Percentiles rank a stretch among this genome's conserved stretches.
These are phyloP conservation scores for Drosophila simulans DNA, from an alignment of 1,140 invertebrate species.

Conservation along the genomic window DNA sequence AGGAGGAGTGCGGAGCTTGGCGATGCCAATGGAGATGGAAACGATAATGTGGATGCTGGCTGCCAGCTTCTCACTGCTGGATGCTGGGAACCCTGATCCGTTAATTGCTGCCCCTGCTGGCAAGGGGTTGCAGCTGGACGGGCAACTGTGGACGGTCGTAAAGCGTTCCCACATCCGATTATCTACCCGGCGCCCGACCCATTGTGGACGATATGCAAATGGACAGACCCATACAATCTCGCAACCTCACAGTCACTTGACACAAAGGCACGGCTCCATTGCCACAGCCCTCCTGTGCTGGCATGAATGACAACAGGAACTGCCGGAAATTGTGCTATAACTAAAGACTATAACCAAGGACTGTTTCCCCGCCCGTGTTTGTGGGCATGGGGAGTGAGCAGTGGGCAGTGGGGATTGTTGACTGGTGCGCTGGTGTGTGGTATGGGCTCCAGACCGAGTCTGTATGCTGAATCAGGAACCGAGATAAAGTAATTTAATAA, in stretches of 20 bases:
- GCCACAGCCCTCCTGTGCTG: neutral
- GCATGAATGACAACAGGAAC: slow-evolving; percentile 72
- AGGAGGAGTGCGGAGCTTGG: neutral
- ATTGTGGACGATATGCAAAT: slow-evolving; percentile 62
- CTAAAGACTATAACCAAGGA: slow-evolving; percentile 51
- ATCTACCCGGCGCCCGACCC: slow-evolving; percentile 16
- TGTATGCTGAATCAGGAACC: slow-evolving; percentile 51
- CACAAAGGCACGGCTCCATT: slow-evolving; percentile 9
- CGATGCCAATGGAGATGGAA: slow-evolving; percentile 12
- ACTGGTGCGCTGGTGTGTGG: too few species aligned
- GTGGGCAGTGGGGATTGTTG: too few species aligned
- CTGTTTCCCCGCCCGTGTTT: neutral
- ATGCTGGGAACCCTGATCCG: slow-evolving; percentile 16
- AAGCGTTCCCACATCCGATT: slow-evolving; percentile 33
- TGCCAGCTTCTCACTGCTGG: slow-evolving; percentile 1
- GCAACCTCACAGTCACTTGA: neutral
- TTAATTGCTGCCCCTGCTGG: slow-evolving; percentile 33
- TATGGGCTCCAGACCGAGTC: neutral
- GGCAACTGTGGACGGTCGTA: slow-evolving; percentile 23
- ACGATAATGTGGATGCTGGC: slow-evolving; percentile 26
- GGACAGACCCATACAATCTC: slow-evolving; percentile 13
- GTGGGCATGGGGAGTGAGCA: neutral
- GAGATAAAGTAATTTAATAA: slow-evolving; percentile 80
- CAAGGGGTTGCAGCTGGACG: neutral
- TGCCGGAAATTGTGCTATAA: slow-evolving; percentile 66